Conservation (phyloP, 2,888 invertebrate genomes). For the Melinaea menophilus region DNA sequence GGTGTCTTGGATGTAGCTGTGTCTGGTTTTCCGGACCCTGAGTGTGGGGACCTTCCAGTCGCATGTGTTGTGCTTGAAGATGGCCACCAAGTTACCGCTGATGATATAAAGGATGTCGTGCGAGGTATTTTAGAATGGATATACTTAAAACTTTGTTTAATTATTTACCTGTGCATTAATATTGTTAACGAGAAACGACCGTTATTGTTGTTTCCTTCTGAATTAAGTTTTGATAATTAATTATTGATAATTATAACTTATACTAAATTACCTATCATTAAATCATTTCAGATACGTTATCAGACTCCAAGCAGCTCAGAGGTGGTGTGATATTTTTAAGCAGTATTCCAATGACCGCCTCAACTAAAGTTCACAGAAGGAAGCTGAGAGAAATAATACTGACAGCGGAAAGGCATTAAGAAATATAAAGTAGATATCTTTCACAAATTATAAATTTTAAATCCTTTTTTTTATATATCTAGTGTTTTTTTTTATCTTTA, state of each 20-base stretch:
- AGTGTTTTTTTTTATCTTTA: too few relatives aligned
- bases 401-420: constrained; percentile 32
- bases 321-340: constrained; percentile 56
- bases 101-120: constrained; percentile 49
- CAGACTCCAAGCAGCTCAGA: constrained; percentile 53
- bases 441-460: not conserved
- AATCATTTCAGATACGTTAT: constrained; percentile 41
- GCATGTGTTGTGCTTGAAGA: constrained; percentile 45
- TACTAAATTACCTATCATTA: too few relatives aligned
- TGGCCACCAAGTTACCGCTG: constrained; percentile 39
- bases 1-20: constrained; percentile 49
- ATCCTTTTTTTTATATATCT: not conserved
- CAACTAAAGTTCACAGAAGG: constrained; percentile 46
- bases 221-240: too few relatives aligned
- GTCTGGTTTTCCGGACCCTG: constrained; percentile 42
- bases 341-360: constrained; percentile 47
- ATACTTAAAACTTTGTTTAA: not conserved
- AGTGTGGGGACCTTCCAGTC: constrained; percentile 48
- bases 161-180: not conserved
- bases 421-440: constrained; percentile 22
- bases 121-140: constrained; percentile 36
- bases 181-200: not conserved
- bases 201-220: too few relatives aligned
- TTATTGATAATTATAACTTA: too few relatives aligned
- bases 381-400: constrained; percentile 46